Percentiles rank a stretch among this genome's conserved stretches.
Conservation (phyloP, 2,797 vertebrate genomes). For the Pseudochaenichthys georgianus region DNA sequence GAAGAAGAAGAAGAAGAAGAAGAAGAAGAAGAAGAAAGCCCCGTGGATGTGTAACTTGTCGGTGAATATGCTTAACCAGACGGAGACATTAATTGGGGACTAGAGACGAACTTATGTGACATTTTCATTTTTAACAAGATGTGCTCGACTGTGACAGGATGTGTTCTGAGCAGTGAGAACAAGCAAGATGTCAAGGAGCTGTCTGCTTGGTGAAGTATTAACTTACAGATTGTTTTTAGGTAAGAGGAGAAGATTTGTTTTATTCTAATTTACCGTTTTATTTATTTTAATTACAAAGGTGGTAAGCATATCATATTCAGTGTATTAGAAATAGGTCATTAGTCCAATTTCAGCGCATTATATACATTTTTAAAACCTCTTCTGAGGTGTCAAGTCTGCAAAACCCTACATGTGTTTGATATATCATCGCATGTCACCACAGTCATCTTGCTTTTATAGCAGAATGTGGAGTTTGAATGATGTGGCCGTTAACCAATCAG, state of each 20-base stretch:
- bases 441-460: not conserved
- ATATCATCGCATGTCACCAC: not conserved
- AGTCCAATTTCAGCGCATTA: not conserved
- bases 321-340: not conserved
- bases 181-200: not conserved
- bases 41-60: not conserved
- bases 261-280: not conserved
- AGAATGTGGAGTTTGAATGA: not conserved
- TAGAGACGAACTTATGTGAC: too few relatives aligned
- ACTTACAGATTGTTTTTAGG: not conserved
- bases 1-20: too few relatives aligned
- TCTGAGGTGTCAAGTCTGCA: not conserved
- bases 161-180: not conserved
- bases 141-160: not conserved
- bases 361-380: not conserved
- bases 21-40: not conserved
- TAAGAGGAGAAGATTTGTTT: not conserved
- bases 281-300: not conserved
- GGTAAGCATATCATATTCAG: not conserved
- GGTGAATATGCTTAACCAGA: not conserved
- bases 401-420: not conserved
- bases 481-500: too few relatives aligned
- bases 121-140: not conserved
- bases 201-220: not conserved
- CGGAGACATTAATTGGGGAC: slow-evolving; percentile 12